These are phyloP conservation scores for Tinamus major DNA, from an alignment of 2,797 vertebrate genomes.

Conservation along the genomic window DNA sequence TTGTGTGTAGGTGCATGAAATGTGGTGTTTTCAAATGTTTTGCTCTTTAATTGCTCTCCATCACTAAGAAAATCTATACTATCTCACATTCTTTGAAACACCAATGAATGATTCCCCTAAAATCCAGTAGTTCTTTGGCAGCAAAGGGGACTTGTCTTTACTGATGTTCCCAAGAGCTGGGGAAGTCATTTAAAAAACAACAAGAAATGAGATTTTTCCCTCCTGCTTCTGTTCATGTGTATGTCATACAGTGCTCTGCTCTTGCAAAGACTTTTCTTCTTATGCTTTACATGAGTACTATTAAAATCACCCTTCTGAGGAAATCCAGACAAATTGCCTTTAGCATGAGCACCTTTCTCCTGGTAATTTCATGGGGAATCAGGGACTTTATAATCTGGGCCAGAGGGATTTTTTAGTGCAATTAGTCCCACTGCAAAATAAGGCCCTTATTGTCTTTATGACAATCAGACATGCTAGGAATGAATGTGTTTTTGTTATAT, in stretches of 20 bases:
- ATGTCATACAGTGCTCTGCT: background rate
- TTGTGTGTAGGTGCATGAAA: fast-evolving
- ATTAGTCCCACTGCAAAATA: background rate
- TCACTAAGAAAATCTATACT: background rate
- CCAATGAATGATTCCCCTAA: background rate
- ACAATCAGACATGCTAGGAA: background rate
- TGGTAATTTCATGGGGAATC: background rate
- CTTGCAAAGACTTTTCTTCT: background rate
- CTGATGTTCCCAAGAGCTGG: background rate
- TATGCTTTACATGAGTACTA: fast-evolving
- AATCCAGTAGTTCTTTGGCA: background rate
- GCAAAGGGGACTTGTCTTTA: background rate
- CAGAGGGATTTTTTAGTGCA: background rate
- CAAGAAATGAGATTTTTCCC: background rate
- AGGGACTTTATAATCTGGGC: background rate
- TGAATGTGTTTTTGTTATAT: background rate
- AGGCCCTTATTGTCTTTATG: background rate
- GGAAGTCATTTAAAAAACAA: background rate
- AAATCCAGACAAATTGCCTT: background rate
- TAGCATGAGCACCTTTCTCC: background rate
- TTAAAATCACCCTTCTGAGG: background rate
- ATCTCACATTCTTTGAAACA: background rate
- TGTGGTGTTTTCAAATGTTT: background rate
- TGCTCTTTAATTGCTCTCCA: background rate
- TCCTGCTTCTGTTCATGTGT: background rate